These are phyloP conservation scores for Allolobophora icterica DNA, from an alignment of 2,888 invertebrate species.

Conservation along the genomic window DNA sequence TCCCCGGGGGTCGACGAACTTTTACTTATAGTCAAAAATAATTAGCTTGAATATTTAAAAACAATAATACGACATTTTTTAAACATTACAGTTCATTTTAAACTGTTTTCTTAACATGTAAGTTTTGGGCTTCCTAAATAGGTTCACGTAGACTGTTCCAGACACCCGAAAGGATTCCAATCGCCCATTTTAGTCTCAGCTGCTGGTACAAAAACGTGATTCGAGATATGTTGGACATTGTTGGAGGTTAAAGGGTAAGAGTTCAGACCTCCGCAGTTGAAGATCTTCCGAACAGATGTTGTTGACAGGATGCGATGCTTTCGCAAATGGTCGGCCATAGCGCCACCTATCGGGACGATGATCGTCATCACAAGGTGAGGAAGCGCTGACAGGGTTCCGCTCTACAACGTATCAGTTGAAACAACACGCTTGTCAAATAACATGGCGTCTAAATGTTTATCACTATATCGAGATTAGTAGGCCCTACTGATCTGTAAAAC, in stretches of 20 bases:
- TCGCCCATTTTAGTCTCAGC: too few species aligned
- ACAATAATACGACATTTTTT: too few species aligned
- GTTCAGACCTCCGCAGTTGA: conserved; percentile 89
- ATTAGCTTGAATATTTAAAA: too few species aligned
- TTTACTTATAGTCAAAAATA: not conserved
- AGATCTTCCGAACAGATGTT: conserved; percentile 92
- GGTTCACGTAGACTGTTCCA: too few species aligned
- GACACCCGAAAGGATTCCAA: too few species aligned
- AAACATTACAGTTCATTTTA: too few species aligned
- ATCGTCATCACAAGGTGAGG: conserved; percentile 98
- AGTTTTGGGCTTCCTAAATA: too few species aligned
- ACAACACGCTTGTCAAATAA: not conserved
- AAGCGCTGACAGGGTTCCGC: conserved; percentile 88
- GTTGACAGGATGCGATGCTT: conserved; percentile 87
- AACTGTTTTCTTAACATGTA: too few species aligned
- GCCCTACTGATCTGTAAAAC: not conserved
- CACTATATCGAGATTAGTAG: not conserved
- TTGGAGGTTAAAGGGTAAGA: not conserved
- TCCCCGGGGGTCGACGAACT: conserved; percentile 3
- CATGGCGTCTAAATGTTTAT: too few species aligned
- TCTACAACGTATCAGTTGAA: conserved; percentile 69
- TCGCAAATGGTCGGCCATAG: conserved; percentile 90
- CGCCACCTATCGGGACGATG: conserved; percentile 93
- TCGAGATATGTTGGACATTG: too few species aligned
- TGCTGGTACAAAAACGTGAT: too few species aligned